Base-by-base conservation (phyloP, 2,113 vertebrate species). In the Tautogolabrus adspersus region DNA sequence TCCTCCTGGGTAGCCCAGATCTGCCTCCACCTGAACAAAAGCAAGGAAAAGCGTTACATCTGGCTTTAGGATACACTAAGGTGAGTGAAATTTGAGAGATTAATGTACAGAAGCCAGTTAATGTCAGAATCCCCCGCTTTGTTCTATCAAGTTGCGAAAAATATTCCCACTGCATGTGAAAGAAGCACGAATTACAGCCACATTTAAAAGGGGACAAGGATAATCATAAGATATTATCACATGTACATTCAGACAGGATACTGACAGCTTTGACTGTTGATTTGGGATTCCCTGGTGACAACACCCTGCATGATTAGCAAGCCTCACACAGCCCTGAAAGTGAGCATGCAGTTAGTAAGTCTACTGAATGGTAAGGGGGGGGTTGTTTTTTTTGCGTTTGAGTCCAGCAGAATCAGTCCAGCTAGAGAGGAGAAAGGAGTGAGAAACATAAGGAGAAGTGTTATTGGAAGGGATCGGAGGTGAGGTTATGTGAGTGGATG, bases 1-100 rank as follows among this genome's bases (percentile, higher is more conserved):
- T 71, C 97, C 96, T 77, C 98, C 97, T 21, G 98, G 98, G 78
- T 98, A 99, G 65, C 98, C 97, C 56, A 98, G 94, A 89, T 99
- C 98, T 57, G 97, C 97, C 94, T 99, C 97, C 75, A 99, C 97
- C 98, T 99, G 94, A 92, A 34, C 30, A 93, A 93, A 70, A 93
- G 61, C 9, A 18, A 71, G 47, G 38, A 66, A 65, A 72, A 79
- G 3, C 10, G 1, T 72, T 5, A 42, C 15, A 70, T 72, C 10
- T 70, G 13, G 40, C 19, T 52, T 66, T 13, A 70, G 54, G 34
- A 61, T 3, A 67, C 3, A 49, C 15, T 18, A 7, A 15, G 18
- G 6, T 49, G 7, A 18, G 47, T 49, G 18, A 19, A 49, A 49
- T 19, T 4, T 49, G 7, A 49, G 16, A 19, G 15, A 8, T 19